Base-by-base conservation (phyloP, 1,140 invertebrate species). In the Aleiodes sp. region DNA sequence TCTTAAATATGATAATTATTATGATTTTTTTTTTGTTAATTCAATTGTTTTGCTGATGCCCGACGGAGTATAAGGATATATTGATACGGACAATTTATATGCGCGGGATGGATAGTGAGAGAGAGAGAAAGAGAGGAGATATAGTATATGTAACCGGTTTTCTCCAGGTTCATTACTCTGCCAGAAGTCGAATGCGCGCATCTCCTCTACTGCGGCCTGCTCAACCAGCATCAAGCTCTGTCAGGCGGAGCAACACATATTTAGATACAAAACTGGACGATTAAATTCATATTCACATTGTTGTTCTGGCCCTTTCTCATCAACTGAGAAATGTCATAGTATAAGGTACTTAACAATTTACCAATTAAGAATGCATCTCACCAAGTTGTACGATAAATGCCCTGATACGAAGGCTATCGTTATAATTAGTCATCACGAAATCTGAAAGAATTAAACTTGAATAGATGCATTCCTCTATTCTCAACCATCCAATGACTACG, bases 111-210 rank as follows among this genome's bases (percentile, higher is more conserved):
- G 56, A 66, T 33, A 68, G 66, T 61, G 37, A 37, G 52, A 33
- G 39, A 31, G 63, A 19, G 59, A 26, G 43, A 9, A 14, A 60
- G 62, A 56, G 33, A 57, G 37, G 68, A 46, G 76, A 80, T 71
- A 75, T 70, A 71, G 65, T 76, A 76, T 75, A 79, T 81, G 80
- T 79, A 85, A 85, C 84, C 84, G 84, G 84, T 85, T 85, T 82
- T 59, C 31, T 73, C 78, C 79, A 84, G 83, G 84, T 85, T 85
- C 84, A 85, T 85, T 85, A 84, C 83, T 80, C 84, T 80, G 78
- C 73, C 71, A 16, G 26, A 52, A 52, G 46, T 52, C 16, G 71
- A 70, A 78, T 77, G 78, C 76, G 80, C 80, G 78, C 80, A 82
- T 83, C 81, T 84, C 83, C 81, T 83, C 80, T 84, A 82, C 79